Conservation (phyloP, 1,140 invertebrate species). For the Drosophila pruinosa region DNA sequence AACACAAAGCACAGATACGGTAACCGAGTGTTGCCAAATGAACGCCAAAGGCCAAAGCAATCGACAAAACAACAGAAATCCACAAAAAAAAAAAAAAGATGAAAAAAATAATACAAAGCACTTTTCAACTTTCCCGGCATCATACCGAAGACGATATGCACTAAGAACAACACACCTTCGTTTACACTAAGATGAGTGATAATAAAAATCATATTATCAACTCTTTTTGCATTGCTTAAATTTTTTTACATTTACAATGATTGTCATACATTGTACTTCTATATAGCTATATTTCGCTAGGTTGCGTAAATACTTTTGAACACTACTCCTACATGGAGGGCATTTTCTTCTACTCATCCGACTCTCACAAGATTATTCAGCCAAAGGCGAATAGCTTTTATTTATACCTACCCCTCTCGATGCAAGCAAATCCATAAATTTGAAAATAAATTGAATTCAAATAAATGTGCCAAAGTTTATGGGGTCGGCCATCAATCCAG, state of each 20-base stretch:
- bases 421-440: background rate
- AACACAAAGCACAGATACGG: slow-evolving; percentile 53
- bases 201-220: too few species aligned
- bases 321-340: too few species aligned
- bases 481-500: background rate
- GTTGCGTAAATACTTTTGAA: too few species aligned
- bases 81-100: slow-evolving; percentile 18
- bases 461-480: background rate
- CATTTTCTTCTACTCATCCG: background rate
- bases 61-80: slow-evolving; percentile 56
- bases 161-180: too few species aligned
- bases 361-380: background rate
- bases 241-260: too few species aligned
- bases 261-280: too few species aligned
- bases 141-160: slow-evolving; percentile 1
- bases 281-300: too few species aligned
- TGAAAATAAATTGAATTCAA: background rate
- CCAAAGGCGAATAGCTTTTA: background rate
- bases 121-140: background rate
- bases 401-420: background rate
- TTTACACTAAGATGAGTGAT: too few species aligned
- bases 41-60: slow-evolving; percentile 78
- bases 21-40: slow-evolving; percentile 74
- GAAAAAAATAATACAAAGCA: slow-evolving; percentile 32
- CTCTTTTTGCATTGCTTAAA: too few species aligned